These are phyloP conservation scores for Spermophilus dauricus DNA, from an alignment of 2,113 vertebrate species.

Conservation along the genomic window DNA sequence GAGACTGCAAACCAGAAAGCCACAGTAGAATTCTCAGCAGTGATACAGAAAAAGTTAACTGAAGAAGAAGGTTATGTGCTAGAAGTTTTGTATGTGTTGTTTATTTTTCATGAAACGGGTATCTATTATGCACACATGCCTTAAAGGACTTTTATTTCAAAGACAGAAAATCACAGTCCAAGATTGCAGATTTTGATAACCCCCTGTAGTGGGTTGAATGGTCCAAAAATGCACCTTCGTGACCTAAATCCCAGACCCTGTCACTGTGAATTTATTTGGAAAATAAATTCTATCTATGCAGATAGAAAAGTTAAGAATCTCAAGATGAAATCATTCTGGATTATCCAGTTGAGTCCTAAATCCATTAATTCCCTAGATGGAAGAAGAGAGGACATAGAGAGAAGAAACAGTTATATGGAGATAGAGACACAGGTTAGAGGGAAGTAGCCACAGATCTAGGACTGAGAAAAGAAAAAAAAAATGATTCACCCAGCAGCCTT, in stretches of 20 bases:
- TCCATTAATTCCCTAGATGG: background rate
- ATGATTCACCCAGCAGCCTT: background rate
- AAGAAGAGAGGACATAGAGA: background rate
- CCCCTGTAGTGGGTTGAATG: background rate
- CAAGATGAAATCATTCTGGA: background rate
- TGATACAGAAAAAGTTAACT: background rate
- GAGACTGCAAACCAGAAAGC: background rate
- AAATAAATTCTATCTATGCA: background rate
- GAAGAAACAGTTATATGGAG: background rate
- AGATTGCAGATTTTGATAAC: background rate
- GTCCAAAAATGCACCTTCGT: background rate
- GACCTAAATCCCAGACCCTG: background rate
- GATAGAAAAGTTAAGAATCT: background rate
- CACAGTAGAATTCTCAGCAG: background rate
- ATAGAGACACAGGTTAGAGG: background rate
- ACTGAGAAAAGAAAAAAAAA: background rate
- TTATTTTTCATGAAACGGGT: background rate
- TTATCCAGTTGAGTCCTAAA: background rate
- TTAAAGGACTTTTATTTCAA: background rate
- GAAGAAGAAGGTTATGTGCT: background rate
- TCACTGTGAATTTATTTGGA: background rate
- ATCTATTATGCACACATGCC: background rate
- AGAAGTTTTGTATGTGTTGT: background rate
- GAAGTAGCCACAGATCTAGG: background rate
- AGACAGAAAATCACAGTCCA: background rate